Evolutionary conservation across 2,888 invertebrate species (phyloP).

Genomic region (Archips crataeganus): DNA sequence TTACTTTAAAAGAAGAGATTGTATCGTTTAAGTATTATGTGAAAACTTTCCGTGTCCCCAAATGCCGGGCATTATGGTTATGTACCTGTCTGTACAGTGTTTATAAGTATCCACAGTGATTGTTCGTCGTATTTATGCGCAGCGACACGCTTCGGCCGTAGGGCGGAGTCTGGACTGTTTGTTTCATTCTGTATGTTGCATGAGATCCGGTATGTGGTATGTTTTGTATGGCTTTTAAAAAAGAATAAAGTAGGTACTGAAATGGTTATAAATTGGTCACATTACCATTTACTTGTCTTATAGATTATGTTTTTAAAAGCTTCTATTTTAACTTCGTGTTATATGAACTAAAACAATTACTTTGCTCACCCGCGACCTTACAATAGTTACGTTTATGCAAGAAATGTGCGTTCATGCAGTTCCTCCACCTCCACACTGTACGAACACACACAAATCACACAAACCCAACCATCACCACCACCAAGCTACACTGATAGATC

Average conservation of each 20-base stretch:
- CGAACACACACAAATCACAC: no score
- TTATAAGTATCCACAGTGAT: slow-evolving; percentile 68
- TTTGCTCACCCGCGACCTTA: no score
- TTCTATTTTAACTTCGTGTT: no score
- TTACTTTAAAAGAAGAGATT: background rate
- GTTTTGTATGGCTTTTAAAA: background rate
- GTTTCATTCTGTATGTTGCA: background rate
- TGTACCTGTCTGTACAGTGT: slow-evolving; percentile 57
- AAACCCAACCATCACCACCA: no score
- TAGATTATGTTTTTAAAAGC: no score
- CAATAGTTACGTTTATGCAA: no score
- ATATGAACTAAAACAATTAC: no score
- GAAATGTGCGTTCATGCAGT: no score
- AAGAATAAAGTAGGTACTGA: background rate
- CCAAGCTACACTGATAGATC: no score
- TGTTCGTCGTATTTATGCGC: slow-evolving; percentile 68
- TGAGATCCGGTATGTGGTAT: background rate
- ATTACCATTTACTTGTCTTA: no score
- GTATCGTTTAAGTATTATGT: slow-evolving; percentile 46
- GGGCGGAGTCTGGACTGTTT: slow-evolving; percentile 19
- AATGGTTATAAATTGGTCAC: background rate
- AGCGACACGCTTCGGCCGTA: slow-evolving; percentile 51
- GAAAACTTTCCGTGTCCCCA: slow-evolving; percentile 51
- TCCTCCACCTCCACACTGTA: no score
- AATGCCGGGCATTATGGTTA: slow-evolving; percentile 59